Evolutionary conservation across 2,888 invertebrate genomes (phyloP).

Genomic region (Plebejus melissa): DNA sequence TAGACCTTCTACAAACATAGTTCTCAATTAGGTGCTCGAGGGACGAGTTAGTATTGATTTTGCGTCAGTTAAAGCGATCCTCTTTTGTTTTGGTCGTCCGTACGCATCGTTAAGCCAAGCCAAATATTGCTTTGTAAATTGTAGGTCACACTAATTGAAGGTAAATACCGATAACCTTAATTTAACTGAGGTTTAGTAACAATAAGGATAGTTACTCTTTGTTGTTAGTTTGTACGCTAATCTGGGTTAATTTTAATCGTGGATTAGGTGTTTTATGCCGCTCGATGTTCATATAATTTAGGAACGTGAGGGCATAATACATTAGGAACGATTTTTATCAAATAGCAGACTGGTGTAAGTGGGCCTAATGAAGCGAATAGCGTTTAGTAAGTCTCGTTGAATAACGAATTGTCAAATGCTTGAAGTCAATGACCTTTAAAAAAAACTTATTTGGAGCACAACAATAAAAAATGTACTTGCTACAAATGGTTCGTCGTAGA

Average conservation of each 20-base stretch:
- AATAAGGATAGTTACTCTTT: neutral
- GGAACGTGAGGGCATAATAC: too few species aligned
- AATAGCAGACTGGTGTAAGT: neutral
- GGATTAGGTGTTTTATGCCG: neutral
- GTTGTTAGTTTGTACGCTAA: neutral
- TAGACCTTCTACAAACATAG: neutral
- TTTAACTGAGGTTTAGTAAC: conserved; percentile 9
- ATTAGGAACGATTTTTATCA: neutral
- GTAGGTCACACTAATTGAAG: conserved; percentile 35
- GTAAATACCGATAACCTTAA: conserved; percentile 34
- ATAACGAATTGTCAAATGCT: neutral
- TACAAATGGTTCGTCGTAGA: too few species aligned
- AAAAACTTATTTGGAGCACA: neutral
- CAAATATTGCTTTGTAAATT: conserved; percentile 26
- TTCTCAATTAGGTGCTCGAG: neutral
- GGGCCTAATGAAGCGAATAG: neutral
- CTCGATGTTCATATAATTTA: too few species aligned
- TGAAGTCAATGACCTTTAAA: neutral
- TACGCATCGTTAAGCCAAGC: conserved; percentile 10
- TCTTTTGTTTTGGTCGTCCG: neutral
- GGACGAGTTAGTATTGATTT: conserved; percentile 9
- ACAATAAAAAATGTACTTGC: neutral
- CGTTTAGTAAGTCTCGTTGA: neutral
- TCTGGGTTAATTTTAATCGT: neutral
- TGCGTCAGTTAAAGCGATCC: neutral